A percentile compares a stretch with the other conserved stretches of the same genome.
These are phyloP conservation scores for Conops quadrifasciatus DNA, from an alignment of 2,888 invertebrate species.

Conservation along the genomic window DNA sequence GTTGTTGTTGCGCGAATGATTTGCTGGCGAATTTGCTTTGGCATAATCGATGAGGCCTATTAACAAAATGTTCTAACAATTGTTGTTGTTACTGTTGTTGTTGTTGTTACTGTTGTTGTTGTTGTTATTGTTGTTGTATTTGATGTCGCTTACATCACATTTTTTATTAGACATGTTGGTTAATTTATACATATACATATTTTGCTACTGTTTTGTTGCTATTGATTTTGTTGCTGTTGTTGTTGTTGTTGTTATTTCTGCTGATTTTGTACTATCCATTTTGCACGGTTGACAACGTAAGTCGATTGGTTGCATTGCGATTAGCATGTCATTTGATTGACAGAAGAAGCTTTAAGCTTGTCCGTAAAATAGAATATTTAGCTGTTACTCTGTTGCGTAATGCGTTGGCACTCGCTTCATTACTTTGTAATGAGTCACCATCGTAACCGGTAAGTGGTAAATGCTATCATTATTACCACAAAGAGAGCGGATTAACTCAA, in stretches of 20 bases:
- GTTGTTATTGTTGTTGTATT: background rate
- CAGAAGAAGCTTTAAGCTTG: constrained; percentile 1
- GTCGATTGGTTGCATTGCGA: constrained; percentile 6
- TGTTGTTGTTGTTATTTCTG: background rate
- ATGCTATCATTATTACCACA: too few relatives aligned
- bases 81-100: constrained; percentile 16
- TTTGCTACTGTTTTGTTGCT: background rate
- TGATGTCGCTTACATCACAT: constrained; percentile 28
- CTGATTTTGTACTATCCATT: background rate
- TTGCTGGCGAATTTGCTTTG: constrained; percentile 25
- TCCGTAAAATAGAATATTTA: background rate
- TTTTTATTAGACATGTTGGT: constrained; percentile 29
- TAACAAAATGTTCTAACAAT: background rate
- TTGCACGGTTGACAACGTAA: background rate
- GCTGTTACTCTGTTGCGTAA: background rate
- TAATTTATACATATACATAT: too few relatives aligned
- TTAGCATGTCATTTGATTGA: constrained; percentile 6
- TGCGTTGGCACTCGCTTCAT: too few relatives aligned
- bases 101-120: constrained; percentile 6
- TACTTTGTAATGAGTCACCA: too few relatives aligned
- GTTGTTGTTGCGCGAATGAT: constrained; percentile 8
- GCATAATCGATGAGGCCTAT: background rate
- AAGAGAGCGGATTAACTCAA: too few relatives aligned
- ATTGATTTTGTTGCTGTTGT: background rate
- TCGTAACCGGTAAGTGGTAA: too few relatives aligned